phyloP scores from a whole-genome alignment of 1,140 invertebrate genomes.

The Ceratina calcarata region DNA sequence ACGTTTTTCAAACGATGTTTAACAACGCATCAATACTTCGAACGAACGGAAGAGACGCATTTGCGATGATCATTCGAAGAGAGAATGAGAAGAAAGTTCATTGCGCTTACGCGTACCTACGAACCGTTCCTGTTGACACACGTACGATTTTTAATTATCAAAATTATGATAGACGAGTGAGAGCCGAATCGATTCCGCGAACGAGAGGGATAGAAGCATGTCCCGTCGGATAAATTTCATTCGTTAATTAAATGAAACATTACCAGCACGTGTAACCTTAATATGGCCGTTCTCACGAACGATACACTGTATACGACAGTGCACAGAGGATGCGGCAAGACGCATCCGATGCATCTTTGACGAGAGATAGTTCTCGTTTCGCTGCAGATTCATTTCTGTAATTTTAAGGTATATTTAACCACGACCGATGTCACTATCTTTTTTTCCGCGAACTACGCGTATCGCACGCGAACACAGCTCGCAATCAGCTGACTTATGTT shows the following conservation, averaged over 20 bases:
- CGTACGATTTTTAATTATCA: background rate
- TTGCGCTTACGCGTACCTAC: too few species aligned
- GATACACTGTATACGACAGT: constrained; percentile 1
- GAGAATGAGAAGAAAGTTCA: background rate
- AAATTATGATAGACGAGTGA: background rate
- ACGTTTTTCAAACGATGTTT: too few species aligned
- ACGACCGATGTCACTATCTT: background rate
- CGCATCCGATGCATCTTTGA: background rate
- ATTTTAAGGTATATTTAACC: background rate
- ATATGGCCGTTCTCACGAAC: constrained; percentile 7
- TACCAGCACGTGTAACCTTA: background rate
- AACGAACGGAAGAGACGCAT: too few species aligned
- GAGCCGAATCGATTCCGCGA: too few species aligned
- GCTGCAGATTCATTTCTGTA: constrained; percentile 11
- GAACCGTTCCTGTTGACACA: too few species aligned
- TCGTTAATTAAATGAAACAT: constrained; percentile 8
- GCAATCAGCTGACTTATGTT: too few species aligned
- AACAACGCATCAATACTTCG: too few species aligned
- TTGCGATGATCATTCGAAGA: too few species aligned
- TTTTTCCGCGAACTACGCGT: background rate
- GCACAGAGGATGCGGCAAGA: too few species aligned
- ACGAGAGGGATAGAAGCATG: background rate
- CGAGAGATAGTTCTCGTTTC: constrained; percentile 9
- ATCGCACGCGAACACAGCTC: background rate
- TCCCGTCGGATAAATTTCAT: background rate